Percentiles rank a stretch among this genome's conserved stretches.
These are phyloP conservation scores for Ormyrus labotus DNA, from an alignment of 2,888 invertebrate species.

Conservation along the genomic window DNA sequence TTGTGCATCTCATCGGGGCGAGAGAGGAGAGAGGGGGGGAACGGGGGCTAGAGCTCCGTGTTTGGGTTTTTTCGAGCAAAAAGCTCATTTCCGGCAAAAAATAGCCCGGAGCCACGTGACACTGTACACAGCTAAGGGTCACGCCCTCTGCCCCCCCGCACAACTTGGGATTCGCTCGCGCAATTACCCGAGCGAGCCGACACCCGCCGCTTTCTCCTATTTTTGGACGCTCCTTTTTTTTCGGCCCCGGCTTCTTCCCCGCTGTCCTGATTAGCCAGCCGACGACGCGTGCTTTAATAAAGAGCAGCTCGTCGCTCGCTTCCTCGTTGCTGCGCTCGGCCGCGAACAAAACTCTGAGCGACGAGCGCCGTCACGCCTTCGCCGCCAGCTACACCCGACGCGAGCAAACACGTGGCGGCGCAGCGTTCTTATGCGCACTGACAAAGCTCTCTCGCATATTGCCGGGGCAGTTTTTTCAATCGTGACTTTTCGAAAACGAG, in stretches of 20 bases:
- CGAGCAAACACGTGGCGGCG: constrained; percentile 7
- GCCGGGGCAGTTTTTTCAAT: neutral
- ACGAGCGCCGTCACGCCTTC: constrained; percentile 3
- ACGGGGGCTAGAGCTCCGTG: neutral
- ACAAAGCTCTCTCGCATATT: neutral
- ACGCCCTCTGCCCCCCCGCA: constrained; percentile 14
- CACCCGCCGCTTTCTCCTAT: constrained; percentile 35
- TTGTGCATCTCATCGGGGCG: constrained; percentile 30
- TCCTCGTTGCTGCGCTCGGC: neutral
- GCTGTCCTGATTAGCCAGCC: constrained; percentile 46
- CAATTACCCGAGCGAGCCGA: constrained; percentile 35
- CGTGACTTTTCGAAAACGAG: neutral
- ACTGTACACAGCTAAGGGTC: constrained; percentile 26
- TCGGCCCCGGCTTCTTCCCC: neutral
- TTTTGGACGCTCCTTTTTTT: constrained; percentile 31
- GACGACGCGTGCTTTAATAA: constrained; percentile 51
- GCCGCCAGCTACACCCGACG: neutral
- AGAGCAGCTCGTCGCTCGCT: constrained; percentile 16
- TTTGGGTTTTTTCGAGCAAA: constrained; percentile 30
- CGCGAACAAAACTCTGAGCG: constrained; percentile 32
- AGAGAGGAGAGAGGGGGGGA: neutral
- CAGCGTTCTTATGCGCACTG: neutral
- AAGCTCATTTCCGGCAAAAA: constrained; percentile 54
- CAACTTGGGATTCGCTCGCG: neutral
- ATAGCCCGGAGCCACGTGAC: constrained; percentile 42